These are phyloP conservation scores for Chrysocyon brachyurus DNA, from an alignment of 2,797 vertebrate species.

Conservation along the genomic window DNA sequence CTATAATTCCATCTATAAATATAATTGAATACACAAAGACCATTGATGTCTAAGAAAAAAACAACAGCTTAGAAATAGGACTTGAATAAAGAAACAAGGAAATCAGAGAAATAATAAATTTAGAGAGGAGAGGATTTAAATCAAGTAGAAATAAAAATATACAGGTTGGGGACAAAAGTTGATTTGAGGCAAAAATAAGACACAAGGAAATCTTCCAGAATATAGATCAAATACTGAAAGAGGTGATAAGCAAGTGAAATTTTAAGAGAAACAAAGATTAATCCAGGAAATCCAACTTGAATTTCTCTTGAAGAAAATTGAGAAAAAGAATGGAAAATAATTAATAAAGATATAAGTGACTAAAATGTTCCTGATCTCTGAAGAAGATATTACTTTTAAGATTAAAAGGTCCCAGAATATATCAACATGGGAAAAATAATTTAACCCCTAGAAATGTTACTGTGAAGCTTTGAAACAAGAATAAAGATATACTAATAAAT, in stretches of 20 bases:
- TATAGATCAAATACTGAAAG: not conserved
- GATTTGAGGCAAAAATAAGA: not conserved
- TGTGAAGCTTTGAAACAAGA: not conserved
- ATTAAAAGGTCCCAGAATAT: not conserved
- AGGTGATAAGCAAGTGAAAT: not conserved
- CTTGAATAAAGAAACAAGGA: not conserved
- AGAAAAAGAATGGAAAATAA: not conserved
- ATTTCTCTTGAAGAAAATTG: not conserved
- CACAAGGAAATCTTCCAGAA: not conserved
- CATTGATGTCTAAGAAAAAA: not conserved
- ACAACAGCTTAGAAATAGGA: not conserved
- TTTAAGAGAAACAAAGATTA: not conserved
- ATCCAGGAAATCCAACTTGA: not conserved
- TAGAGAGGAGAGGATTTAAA: not conserved
- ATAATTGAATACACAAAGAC: not conserved
- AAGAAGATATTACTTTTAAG: not conserved
- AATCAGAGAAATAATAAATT: not conserved
- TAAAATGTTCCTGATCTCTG: not conserved
- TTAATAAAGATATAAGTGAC: not conserved
- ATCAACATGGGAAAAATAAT: not conserved
- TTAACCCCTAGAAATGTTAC: not conserved
- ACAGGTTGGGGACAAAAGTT: not conserved
- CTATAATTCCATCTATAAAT: not conserved
- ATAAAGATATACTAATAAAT: not conserved
- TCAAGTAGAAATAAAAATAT: not conserved